These are phyloP conservation scores for Pteruthius melanotis DNA, from an alignment of 2,113 vertebrate species.

Conservation along the genomic window DNA sequence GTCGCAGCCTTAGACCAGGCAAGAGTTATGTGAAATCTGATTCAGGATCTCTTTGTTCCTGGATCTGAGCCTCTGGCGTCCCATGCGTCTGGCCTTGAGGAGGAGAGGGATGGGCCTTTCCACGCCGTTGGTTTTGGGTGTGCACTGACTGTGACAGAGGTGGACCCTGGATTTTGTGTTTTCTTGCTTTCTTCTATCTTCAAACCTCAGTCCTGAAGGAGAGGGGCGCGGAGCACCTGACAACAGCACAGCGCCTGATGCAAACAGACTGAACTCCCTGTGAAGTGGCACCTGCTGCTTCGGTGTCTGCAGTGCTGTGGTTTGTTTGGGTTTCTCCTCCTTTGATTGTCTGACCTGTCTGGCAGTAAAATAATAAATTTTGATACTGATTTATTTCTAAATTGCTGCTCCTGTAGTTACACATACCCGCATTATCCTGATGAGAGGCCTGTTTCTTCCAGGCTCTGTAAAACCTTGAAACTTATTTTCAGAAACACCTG, in stretches of 20 bases:
- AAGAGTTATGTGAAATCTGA: slow-evolving; percentile 8
- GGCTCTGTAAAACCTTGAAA: background rate
- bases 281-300: background rate
- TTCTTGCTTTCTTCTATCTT: background rate
- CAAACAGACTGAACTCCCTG: background rate
- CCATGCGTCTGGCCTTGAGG: background rate
- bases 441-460: background rate
- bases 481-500: background rate
- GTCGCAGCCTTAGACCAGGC: background rate
- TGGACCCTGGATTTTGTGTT: background rate
- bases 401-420: rapidly evolving
- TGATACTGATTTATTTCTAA: background rate
- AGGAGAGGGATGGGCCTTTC: background rate
- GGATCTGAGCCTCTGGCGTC: background rate
- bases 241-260: background rate
- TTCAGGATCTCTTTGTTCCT: background rate
- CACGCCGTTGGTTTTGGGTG: rapidly evolving
- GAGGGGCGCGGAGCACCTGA: background rate
- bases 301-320: background rate
- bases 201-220: background rate
- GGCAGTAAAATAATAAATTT: background rate
- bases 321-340: background rate
- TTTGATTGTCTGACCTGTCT: background rate
- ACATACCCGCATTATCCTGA: background rate
- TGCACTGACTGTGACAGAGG: rapidly evolving